phyloP scores from a whole-genome alignment of 2,797 vertebrate genomes.

The Acipenser oxyrinchus region DNA sequence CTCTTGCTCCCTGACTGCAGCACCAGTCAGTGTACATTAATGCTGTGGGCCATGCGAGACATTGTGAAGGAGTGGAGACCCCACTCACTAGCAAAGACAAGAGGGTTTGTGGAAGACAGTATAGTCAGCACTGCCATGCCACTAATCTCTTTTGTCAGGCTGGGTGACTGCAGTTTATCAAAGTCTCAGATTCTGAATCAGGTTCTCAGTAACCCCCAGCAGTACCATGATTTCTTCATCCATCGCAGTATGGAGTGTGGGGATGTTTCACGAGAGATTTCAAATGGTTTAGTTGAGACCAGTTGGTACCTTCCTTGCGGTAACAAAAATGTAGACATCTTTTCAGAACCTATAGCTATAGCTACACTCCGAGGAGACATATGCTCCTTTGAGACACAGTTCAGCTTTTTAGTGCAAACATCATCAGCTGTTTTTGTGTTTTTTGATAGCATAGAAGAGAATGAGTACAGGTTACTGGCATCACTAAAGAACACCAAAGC shows the following conservation, averaged over 20 bases:
- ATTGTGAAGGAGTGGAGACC: too few species aligned
- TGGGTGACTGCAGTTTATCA: too few species aligned
- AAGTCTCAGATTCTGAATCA: too few species aligned
- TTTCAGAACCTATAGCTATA: conserved; percentile 57
- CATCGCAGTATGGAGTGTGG: conserved; percentile 60
- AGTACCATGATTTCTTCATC: conserved; percentile 53
- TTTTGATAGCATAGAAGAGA: conserved; percentile 54
- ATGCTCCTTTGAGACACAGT: conserved; percentile 45
- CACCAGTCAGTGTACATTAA: too few species aligned
- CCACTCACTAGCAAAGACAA: too few species aligned
- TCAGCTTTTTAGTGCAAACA: conserved; percentile 56
- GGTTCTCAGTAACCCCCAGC: too few species aligned
- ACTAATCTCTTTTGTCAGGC: too few species aligned
- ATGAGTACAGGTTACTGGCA: conserved; percentile 43
- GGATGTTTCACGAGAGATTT: conserved; percentile 38
- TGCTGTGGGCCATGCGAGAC: too few species aligned
- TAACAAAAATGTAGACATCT: conserved; percentile 37
- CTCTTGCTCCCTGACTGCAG: too few species aligned
- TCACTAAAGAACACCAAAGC: conserved; percentile 34
- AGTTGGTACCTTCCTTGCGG: conserved; percentile 64
- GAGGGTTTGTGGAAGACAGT: too few species aligned
- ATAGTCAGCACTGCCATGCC: too few species aligned
- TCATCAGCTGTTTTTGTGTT: conserved; percentile 68
- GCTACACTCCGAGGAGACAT: conserved; percentile 66
- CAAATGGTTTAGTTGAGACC: conserved; percentile 64